These are phyloP conservation scores for Petrosia ficiformis DNA, from an alignment of 37 sponge, comb jelly and placozoan genomes.

Conservation along the genomic window DNA sequence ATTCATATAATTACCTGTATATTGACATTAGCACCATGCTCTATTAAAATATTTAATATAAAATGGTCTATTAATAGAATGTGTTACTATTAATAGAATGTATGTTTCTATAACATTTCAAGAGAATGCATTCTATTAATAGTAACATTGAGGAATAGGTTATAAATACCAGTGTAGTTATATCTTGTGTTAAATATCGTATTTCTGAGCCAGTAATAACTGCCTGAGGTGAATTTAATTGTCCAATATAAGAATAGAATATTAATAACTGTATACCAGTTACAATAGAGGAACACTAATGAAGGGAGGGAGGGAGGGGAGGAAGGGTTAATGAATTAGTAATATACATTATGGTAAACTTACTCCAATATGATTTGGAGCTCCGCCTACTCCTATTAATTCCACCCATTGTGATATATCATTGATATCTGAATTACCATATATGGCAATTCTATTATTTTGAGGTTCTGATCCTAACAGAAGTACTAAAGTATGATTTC, in stretches of 20 bases:
- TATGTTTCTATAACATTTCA: background rate
- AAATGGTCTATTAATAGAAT: background rate
- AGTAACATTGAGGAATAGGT: background rate
- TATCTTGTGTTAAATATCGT: slow-evolving; percentile 1
- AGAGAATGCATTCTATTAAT: background rate
- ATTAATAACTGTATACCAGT: slow-evolving; percentile 3
- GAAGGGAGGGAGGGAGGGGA: background rate
- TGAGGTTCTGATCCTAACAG: too few relatives aligned
- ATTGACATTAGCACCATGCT: too few relatives aligned
- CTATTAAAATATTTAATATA: background rate
- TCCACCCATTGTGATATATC: slow-evolving; percentile 23
- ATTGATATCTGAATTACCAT: slow-evolving; percentile 24
- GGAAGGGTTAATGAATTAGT: background rate
- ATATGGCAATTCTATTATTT: slow-evolving; percentile 6
- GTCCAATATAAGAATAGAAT: background rate
- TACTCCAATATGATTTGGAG: background rate
- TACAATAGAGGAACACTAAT: background rate
- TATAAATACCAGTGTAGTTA: background rate
- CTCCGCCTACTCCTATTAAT: background rate
- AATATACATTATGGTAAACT: background rate
- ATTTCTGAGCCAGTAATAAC: background rate
- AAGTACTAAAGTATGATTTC: background rate
- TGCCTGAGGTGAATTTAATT: background rate
- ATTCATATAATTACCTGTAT: too few relatives aligned
- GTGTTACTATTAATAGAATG: background rate